Evolutionary conservation across 2,113 vertebrate genomes (phyloP).

Genomic region (Cochlearius cochlearius): DNA sequence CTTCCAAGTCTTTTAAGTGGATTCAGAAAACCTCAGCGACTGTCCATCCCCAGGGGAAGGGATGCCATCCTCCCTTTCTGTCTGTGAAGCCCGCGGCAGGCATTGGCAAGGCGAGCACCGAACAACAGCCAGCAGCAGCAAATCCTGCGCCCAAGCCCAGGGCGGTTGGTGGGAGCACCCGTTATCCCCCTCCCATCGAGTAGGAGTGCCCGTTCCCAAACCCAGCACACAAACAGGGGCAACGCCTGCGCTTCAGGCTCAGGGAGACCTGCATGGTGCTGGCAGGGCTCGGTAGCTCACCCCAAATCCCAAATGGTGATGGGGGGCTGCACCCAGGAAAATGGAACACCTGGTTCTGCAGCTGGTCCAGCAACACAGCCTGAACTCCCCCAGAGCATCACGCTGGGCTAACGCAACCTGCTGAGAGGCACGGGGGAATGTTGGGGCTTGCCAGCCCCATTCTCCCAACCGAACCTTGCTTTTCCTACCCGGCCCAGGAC

Average conservation of each 20-base stretch:
- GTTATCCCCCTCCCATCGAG: fast-evolving
- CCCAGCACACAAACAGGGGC: not conserved
- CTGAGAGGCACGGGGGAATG: not conserved
- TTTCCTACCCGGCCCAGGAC: not conserved
- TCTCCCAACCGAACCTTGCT: not conserved
- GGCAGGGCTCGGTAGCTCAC: not conserved
- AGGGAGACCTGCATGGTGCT: fast-evolving
- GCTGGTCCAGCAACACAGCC: not conserved
- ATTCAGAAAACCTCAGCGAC: not conserved
- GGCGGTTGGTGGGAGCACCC: fast-evolving
- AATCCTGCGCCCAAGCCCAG: not conserved
- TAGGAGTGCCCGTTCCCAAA: not conserved
- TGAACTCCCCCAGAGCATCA: not conserved
- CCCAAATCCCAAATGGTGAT: not conserved
- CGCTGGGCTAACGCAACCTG: fast-evolving
- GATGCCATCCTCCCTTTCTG: not conserved
- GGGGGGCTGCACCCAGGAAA: not conserved
- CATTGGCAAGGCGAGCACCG: fast-evolving
- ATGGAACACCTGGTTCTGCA: not conserved
- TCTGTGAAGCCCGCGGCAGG: not conserved
- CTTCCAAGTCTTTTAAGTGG: not conserved
- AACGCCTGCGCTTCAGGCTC: not conserved
- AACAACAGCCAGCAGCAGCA: not conserved
- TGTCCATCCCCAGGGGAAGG: not conserved
- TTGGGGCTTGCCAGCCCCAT: fast-evolving